Evolutionary conservation across 2,888 invertebrate species (phyloP).

Genomic region (Diplolepis rosae): DNA sequence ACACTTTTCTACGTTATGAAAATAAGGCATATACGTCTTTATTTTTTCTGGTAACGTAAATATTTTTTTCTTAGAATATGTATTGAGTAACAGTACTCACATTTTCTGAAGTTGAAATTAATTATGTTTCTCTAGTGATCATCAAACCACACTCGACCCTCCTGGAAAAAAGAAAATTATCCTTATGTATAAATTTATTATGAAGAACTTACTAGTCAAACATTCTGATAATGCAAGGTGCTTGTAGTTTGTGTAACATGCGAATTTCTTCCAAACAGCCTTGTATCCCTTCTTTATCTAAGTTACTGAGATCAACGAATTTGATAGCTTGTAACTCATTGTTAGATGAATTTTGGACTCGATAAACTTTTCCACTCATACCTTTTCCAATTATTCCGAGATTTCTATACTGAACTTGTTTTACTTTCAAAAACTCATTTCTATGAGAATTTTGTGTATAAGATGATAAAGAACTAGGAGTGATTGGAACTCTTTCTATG

Average conservation of each 20-base stretch:
- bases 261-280: constrained; percentile 93
- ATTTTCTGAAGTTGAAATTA: no score
- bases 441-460: constrained; percentile 48
- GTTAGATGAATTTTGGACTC: constrained; percentile 80
- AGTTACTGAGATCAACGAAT: constrained; percentile 84
- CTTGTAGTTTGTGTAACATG: constrained; percentile 86
- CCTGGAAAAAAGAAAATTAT: no score
- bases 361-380: constrained; percentile 91
- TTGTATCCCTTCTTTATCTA: constrained; percentile 81
- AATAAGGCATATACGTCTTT: no score
- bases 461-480: constrained; percentile 50
- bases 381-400: constrained; percentile 88
- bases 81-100: background rate
- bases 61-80: no score
- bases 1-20: no score
- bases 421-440: constrained; percentile 78
- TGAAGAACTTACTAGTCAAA: constrained; percentile 87
- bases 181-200: no score
- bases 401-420: constrained; percentile 83
- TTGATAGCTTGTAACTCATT: constrained; percentile 84
- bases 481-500: constrained; percentile 53
- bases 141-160: background rate
- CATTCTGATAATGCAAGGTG: constrained; percentile 88
- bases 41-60: no score
- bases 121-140: no score